Evolutionary conservation across 2,888 invertebrate species (phyloP), one percentile per base, ranked within the genome.

Genomic region (Torymus auratus): DNA sequence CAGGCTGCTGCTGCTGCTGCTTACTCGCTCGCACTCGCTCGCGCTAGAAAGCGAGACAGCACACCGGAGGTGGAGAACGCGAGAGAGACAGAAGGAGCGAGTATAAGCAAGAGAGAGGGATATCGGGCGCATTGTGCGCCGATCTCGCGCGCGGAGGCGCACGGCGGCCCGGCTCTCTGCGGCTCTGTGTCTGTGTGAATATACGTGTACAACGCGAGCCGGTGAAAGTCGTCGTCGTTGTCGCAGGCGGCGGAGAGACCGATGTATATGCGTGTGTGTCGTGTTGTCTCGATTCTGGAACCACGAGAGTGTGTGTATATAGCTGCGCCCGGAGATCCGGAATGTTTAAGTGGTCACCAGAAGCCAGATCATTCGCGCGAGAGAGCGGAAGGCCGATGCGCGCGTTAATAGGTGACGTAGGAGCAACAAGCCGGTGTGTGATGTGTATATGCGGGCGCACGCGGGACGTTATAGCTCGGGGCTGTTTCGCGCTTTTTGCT

Each of bases 221-320:
- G 62, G 69, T 77, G 76, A 77, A 77, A 77, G 76, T 77, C 64
- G 62, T 67, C 74, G 10, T 13, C 12, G 41, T 28, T 12, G 41
- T 52, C 14, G 55, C 1, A 10, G 55, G 13, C 53, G n/a, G 7
- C n/a, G 7, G n/a, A n/a, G 55, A 68, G 23, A 50, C 55, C 17
- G 17, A 15, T 17, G 41, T n/a, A 41, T 14, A 41, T 14, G 41
- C 10, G 13, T 15, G 60, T 5, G 20, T 17, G 28, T 20, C 20
- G 20, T 28, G 53, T 14, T 23, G 15, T n/a, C 12, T 23, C 53
- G 61, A 53, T 15, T 13, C 12, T 15, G 23, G 55, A 41, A 41
- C 12, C 14, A 12, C 62, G 41, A 7, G 7, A 41, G 7, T 41
- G 41, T 10, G 7, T 1, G 2, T 2, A 4, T 41, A 41, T 41